Base-by-base conservation (phyloP, 1,140 invertebrate genomes). In the Zelostemma sp. region DNA sequence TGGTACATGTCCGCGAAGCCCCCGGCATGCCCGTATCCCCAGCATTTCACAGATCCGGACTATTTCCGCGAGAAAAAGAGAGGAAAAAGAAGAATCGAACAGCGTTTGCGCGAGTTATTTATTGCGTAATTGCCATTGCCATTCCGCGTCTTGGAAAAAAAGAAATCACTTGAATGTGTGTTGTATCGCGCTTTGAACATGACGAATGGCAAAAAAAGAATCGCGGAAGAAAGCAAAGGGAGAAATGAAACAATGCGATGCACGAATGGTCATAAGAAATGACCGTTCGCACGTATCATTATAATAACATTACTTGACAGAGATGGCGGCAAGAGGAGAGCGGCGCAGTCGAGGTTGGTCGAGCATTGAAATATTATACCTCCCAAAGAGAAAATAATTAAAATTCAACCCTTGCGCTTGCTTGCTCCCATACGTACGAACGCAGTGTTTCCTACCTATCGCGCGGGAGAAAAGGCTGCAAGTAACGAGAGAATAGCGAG, bases 321-420 rank as follows among this genome's bases (percentile, higher is more conserved):
- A 79, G 76, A 79, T 82, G 82, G 80, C 73, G 77, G 79, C 73
- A 73, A 77, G 79, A 79, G 75, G 69, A 66, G 74, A 76, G 73
- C 66, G 64, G 65, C 60, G 56, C 65, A 59, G 78, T 69, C 78
- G 74, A 80, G 77, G 73, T 76, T 79, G 66, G 77, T 68, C 76
- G 76, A 81, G 82, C 82, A 83, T 83, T 84, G 82, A 85, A 85
- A 85, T 83, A 84, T 85, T 83, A 85, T 84, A 84, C 81, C 79
- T 82, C 80, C 81, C 82, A 82, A 85, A 84, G 81, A 82, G 82
- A 83, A 84, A 84, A 85, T 85, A 85, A 85, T 85, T 85, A 85
- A 85, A 85, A 85, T 85, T 85, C 83, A 84, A 83, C 79, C 81
- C 83, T 84, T 84, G 81, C 81, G 76, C 76, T 78, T 73, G 76